These are phyloP conservation scores for Orthosia gothica DNA, from an alignment of 2,888 invertebrate species.

Conservation along the genomic window DNA sequence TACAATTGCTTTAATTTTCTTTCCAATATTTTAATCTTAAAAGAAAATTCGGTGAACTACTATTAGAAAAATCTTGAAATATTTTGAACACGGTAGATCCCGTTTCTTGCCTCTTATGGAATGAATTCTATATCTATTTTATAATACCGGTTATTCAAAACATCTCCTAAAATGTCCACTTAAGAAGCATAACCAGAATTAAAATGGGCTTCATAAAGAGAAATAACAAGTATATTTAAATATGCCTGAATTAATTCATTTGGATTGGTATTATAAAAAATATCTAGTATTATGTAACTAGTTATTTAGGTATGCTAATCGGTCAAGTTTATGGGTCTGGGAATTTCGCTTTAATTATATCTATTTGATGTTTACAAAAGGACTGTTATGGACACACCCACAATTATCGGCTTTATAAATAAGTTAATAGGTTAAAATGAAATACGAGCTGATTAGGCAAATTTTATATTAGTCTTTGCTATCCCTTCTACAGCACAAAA, in stretches of 20 bases:
- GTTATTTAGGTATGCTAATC: slow-evolving; percentile 1
- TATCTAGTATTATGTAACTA: neutral
- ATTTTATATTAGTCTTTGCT: too few relatives aligned
- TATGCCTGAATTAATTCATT: neutral
- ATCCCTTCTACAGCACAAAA: too few relatives aligned
- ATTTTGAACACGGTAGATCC: neutral
- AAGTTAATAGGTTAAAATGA: too few relatives aligned
- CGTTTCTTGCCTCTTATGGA: neutral
- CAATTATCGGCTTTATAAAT: too few relatives aligned
- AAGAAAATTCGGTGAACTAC: too few relatives aligned
- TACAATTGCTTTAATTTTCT: too few relatives aligned
- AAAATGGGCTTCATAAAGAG: neutral
- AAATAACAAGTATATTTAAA: neutral
- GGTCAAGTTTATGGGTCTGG: neutral
- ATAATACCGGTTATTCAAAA: neutral
- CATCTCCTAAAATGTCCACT: neutral
- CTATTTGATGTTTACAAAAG: neutral
- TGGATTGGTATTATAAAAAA: neutral
- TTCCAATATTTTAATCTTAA: neutral
- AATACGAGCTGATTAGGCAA: too few relatives aligned
- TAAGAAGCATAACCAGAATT: neutral
- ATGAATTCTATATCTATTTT: neutral
- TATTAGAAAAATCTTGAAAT: neutral
- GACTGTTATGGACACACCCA: neutral
- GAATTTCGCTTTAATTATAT: neutral